Conservation (phyloP, 2,888 invertebrate species). For the Lasioglossum vierecki region DNA sequence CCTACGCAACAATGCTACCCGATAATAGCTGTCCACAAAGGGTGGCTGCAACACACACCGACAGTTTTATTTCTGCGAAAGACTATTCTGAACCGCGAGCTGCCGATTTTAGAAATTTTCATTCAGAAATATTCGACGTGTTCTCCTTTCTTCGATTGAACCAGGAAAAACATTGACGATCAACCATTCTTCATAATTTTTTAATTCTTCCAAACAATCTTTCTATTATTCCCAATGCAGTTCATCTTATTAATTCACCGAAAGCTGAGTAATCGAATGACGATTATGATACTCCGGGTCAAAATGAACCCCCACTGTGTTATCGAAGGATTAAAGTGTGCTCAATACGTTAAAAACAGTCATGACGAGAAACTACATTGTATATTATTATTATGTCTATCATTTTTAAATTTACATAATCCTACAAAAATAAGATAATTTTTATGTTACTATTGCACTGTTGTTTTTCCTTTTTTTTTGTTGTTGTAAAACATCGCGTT, state of each 20-base stretch:
- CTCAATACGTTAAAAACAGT: too few relatives aligned
- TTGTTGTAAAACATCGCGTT: not conserved
- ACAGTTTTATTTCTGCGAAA: not conserved
- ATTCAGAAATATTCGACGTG: not conserved
- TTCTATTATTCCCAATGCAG: not conserved
- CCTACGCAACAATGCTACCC: not conserved
- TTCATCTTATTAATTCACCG: not conserved
- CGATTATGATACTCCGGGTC: too few relatives aligned
- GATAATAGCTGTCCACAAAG: conserved; percentile 7
- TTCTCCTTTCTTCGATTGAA: not conserved
- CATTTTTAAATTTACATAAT: not conserved
- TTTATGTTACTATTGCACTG: not conserved
- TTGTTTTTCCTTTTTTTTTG: not conserved
- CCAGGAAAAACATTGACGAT: not conserved
- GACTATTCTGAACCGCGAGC: not conserved
- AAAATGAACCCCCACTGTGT: too few relatives aligned
- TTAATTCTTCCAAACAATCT: not conserved
- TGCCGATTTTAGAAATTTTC: not conserved
- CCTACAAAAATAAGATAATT: not conserved
- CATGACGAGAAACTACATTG: too few relatives aligned
- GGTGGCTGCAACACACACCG: not conserved
- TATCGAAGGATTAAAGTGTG: too few relatives aligned
- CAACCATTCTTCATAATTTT: not conserved
- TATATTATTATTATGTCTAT: too few relatives aligned
- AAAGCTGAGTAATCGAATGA: not conserved